Evolutionary conservation across 2,113 vertebrate genomes (phyloP), one percentile per base, ranked within the genome.

Genomic region (Dicrurus megarhynchus): DNA sequence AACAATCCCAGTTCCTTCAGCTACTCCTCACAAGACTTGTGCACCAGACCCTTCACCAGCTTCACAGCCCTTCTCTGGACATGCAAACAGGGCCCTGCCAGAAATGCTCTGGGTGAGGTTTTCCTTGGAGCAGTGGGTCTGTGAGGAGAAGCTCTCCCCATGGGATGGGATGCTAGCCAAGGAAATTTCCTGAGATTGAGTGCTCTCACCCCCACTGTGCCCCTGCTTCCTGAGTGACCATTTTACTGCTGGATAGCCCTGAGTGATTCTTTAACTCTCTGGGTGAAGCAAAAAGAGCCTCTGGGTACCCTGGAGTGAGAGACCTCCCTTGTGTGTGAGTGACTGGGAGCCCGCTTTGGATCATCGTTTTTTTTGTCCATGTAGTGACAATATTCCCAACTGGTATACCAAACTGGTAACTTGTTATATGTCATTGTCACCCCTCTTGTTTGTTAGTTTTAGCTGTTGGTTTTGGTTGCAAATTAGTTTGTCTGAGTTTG

Each of bases 331-430:
- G 28, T 21, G 3, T 30, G 5, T 26, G 33, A 39, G 37, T 42
- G 37, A 28, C 28, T 59, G 6, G 17, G 37, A 0, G 0, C 0
- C 0, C 3, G 3, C 24, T 46, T 46, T 53, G 53, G 46, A 53
- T 82, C 20, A 82, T n/a, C 20, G 1, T 8, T 7, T 52, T 50
- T 19, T 52, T 23, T 47, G 28, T 35, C n/a, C 5, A 0, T 13
- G 24, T 10, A 20, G n/a, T 47, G 53, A 75, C n/a, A 53, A 26
- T 53, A 60, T 46, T 44, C 39, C 75, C 37, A 53, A 8, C 4
- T 46, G 24, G 28, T 18, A 41, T 21, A 30, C 39, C n/a, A 53
- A 53, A 46, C 46, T 46, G 46, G 15, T 39, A 46, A 46, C 33
- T 26, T 82, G n/a, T 74, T 39, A 7, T 6, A 9, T 59, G 18